These are phyloP conservation scores for Clinocottus analis DNA, from an alignment of 2,113 vertebrate species.

Conservation along the genomic window DNA sequence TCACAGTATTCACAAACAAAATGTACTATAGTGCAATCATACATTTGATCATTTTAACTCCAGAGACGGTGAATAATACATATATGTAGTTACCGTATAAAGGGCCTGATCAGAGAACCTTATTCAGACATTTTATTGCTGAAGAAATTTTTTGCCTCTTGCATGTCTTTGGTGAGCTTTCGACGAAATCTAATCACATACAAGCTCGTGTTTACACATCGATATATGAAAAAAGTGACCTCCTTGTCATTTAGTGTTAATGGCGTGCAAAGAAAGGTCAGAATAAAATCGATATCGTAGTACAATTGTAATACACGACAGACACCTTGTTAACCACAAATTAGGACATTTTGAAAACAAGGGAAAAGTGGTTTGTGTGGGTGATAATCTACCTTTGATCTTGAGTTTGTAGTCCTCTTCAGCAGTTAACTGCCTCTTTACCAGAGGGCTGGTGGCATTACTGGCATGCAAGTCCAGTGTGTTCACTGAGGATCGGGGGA, in stretches of 20 bases:
- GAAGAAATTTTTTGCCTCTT: neutral
- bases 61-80: too few relatives aligned
- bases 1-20: neutral
- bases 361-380: neutral
- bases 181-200: neutral
- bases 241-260: neutral
- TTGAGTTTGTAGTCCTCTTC: neutral
- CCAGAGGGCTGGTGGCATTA: neutral
- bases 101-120: neutral
- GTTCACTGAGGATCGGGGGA: neutral
- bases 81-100: neutral
- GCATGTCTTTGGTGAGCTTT: neutral
- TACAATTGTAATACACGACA: neutral
- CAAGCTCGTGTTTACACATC: neutral
- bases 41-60: neutral
- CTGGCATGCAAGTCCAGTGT: neutral
- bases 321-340: neutral
- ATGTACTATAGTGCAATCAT: neutral
- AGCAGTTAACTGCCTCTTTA: neutral
- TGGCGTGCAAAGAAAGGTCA: neutral
- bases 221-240: neutral
- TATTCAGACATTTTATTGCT: neutral
- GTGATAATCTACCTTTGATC: neutral
- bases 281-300: neutral
- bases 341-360: neutral